Conservation (phyloP, 2,888 invertebrate species). For the Spicauda simplicius region DNA sequence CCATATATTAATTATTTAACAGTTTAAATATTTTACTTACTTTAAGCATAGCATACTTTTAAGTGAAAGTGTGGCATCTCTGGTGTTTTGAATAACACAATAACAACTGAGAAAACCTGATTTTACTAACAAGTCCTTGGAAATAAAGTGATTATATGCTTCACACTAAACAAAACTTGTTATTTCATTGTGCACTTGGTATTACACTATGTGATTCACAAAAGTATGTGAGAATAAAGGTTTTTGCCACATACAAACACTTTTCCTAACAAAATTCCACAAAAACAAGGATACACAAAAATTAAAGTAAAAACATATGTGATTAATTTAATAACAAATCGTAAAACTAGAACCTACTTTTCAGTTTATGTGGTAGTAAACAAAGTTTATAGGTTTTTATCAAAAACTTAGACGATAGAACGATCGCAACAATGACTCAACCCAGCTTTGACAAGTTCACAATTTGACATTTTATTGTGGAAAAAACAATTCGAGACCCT, state of each 20-base stretch:
- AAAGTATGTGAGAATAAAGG: constrained; percentile 44
- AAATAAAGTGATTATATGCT: constrained; percentile 11
- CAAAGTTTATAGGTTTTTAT: constrained; percentile 55
- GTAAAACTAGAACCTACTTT: constrained; percentile 5
- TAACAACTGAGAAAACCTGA: constrained; percentile 21
- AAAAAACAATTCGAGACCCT: constrained; percentile 73
- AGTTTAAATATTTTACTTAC: constrained; percentile 7
- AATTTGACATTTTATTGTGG: constrained; percentile 78
- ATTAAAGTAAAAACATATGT: constrained; percentile 29
- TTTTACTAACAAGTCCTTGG: constrained; percentile 25
- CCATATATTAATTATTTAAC: background rate
- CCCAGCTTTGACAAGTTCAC: constrained; percentile 82
- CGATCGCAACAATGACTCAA: constrained; percentile 81
- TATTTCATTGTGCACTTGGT: constrained; percentile 16
- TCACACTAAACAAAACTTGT: constrained; percentile 22
- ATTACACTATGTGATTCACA: constrained; percentile 38
- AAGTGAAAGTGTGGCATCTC: constrained; percentile 30
- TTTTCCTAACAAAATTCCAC: constrained; percentile 12
- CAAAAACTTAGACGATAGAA: constrained; percentile 60
- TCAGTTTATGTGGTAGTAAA: constrained; percentile 51
- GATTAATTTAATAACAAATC: constrained; percentile 38
- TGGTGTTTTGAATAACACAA: constrained; percentile 14
- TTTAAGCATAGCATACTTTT: constrained; percentile 14
- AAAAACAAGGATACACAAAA: constrained; percentile 28
- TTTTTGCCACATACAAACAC: constrained; percentile 41